A percentile compares a stretch with the other conserved stretches of the same genome.
phyloP scores from a whole-genome alignment of 2,797 vertebrate species.

The Chiroxiphia lanceolata region DNA sequence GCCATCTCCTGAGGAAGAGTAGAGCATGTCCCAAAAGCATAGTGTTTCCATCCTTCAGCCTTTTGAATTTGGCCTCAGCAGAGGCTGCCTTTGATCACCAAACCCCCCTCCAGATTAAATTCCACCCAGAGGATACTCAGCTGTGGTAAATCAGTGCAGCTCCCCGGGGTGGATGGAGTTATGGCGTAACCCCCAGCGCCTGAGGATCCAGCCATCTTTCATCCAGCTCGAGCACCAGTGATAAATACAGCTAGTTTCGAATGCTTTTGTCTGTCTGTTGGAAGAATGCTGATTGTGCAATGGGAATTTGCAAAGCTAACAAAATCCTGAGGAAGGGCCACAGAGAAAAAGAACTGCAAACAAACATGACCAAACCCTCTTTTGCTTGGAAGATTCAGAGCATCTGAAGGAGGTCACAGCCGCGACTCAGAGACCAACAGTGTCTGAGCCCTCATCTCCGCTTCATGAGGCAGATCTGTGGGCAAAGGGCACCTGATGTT shows the following conservation, averaged over 20 bases:
- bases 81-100: slow-evolving; percentile 22
- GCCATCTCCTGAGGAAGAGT: not conserved
- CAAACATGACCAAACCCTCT: not conserved
- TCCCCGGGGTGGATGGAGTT: not conserved
- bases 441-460: not conserved
- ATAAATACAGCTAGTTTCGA: slow-evolving; percentile 19
- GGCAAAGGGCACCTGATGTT: not conserved
- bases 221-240: not conserved
- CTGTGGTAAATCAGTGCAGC: not conserved
- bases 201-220: slow-evolving; percentile 21
- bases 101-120: not conserved
- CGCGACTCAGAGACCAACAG: not conserved
- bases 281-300: slow-evolving; percentile 63
- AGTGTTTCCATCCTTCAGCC: not conserved
- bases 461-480: not conserved
- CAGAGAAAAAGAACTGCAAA: not conserved
- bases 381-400: not conserved
- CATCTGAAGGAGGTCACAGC: not conserved
- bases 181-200: not conserved
- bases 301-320: slow-evolving; percentile 45
- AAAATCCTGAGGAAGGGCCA: slow-evolving; percentile 2
- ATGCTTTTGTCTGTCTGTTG: slow-evolving; percentile 36
- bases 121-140: not conserved
- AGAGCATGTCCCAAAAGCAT: not conserved
- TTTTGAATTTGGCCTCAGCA: not conserved